A percentile compares a stretch with the other conserved stretches of the same genome.
Conservation (phyloP, 1,140 invertebrate genomes). For the Papilio aristodemus region DNA sequence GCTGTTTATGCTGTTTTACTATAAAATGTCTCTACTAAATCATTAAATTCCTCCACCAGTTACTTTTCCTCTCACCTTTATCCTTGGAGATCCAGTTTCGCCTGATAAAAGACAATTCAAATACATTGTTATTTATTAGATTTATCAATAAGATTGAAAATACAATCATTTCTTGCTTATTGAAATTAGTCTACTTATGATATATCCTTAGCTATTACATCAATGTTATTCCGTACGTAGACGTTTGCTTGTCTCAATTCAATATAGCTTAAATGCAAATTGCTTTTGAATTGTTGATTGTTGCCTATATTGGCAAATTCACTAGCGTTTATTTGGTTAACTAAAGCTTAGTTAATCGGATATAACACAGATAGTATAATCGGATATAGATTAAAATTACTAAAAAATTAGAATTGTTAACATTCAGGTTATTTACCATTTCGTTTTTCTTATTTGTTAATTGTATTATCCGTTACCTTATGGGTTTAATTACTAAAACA, state of each 20-base stretch:
- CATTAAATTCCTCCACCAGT: neutral
- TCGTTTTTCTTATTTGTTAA: too few relatives aligned
- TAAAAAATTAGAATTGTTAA: neutral
- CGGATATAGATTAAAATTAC: neutral
- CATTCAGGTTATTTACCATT: too few relatives aligned
- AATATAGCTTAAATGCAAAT: slow-evolving; percentile 71
- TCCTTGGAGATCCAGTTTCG: neutral
- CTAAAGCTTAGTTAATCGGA: slow-evolving; percentile 9
- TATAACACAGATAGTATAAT: neutral
- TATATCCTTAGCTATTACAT: neutral
- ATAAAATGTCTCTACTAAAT: too few relatives aligned
- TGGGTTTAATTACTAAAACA: too few relatives aligned
- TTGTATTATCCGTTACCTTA: too few relatives aligned
- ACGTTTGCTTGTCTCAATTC: slow-evolving; percentile 64
- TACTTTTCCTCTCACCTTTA: neutral
- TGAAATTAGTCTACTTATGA: neutral
- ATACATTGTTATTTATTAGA: too few relatives aligned
- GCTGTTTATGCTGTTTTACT: too few relatives aligned
- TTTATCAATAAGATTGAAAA: neutral
- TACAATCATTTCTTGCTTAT: neutral
- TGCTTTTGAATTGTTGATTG: slow-evolving; percentile 68
- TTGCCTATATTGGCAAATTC: slow-evolving; percentile 66
- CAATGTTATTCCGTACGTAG: slow-evolving; percentile 14
- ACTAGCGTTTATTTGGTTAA: slow-evolving; percentile 40
- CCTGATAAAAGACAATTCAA: too few relatives aligned